phyloP scores from a whole-genome alignment of 2,113 vertebrate genomes.

The Rostratula benghalensis region DNA sequence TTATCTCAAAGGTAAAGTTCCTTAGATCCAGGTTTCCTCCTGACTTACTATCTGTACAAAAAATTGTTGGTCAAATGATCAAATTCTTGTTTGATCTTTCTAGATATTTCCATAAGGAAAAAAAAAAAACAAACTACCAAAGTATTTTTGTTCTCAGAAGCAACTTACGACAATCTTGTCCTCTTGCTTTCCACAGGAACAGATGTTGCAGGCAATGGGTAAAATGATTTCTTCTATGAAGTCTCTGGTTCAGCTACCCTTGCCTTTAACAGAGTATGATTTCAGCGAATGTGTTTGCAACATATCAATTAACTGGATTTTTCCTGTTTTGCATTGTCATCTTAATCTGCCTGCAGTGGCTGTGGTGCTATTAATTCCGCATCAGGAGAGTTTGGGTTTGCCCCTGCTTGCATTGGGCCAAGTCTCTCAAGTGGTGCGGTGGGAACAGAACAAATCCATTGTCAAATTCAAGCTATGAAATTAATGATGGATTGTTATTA shows the following conservation, averaged over 20 bases:
- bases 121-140: background rate
- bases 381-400: background rate
- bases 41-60: background rate
- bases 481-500: background rate
- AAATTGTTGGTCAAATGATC: background rate
- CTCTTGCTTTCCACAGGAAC: background rate
- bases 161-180: background rate
- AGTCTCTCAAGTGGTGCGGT: background rate
- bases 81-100: background rate
- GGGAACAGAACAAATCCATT: constrained; percentile 14
- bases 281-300: background rate
- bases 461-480: background rate
- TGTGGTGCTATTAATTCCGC: background rate
- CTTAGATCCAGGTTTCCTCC: background rate
- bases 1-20: background rate
- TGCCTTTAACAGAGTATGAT: background rate
- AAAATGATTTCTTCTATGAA: background rate
- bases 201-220: background rate
- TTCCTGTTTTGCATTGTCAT: background rate
- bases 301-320: background rate
- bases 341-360: background rate
- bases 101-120: background rate
- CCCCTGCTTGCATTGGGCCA: background rate
- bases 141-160: background rate
- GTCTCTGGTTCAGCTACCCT: background rate